Evolutionary conservation across 2,797 vertebrate genomes (phyloP).

Genomic region (Australoheros facetus): DNA sequence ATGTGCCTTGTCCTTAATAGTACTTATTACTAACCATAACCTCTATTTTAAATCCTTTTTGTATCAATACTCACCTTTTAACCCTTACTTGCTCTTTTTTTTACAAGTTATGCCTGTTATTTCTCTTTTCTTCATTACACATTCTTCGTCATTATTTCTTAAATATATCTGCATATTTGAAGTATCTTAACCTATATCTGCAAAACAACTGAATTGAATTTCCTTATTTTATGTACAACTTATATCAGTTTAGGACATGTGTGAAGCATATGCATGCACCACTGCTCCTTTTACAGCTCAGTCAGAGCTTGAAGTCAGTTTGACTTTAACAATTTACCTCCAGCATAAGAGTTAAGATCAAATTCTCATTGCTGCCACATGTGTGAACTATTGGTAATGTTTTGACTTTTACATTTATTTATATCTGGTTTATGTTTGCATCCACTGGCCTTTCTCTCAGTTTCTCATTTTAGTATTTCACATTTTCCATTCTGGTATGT

Average conservation of each 20-base stretch:
- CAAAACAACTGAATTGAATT: not conserved
- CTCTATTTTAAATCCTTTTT: constrained; percentile 26
- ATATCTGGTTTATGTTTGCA: constrained; percentile 67
- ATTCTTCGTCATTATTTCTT: not conserved
- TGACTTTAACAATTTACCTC: constrained; percentile 45
- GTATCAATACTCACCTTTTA: not conserved
- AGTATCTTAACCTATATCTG: constrained; percentile 19
- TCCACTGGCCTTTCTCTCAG: constrained; percentile 42
- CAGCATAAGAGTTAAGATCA: constrained; percentile 36
- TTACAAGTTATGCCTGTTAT: not conserved
- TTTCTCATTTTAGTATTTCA: constrained; percentile 52
- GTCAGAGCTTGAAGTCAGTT: constrained; percentile 23
- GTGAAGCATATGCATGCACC: constrained; percentile 47
- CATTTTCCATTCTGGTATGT: constrained; percentile 25
- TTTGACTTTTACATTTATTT: constrained; percentile 73
- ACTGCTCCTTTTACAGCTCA: constrained; percentile 30
- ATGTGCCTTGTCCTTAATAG: constrained; percentile 44
- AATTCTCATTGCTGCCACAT: constrained; percentile 14
- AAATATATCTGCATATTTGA: constrained; percentile 16
- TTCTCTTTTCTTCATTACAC: not conserved
- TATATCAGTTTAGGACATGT: constrained; percentile 34
- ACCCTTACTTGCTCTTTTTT: not conserved
- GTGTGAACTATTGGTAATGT: constrained; percentile 46
- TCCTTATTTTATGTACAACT: constrained; percentile 28
- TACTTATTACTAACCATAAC: constrained; percentile 14